These are phyloP conservation scores for Oscheius sp. DNA, from an alignment of 2,888 invertebrate species.

Conservation along the genomic window DNA sequence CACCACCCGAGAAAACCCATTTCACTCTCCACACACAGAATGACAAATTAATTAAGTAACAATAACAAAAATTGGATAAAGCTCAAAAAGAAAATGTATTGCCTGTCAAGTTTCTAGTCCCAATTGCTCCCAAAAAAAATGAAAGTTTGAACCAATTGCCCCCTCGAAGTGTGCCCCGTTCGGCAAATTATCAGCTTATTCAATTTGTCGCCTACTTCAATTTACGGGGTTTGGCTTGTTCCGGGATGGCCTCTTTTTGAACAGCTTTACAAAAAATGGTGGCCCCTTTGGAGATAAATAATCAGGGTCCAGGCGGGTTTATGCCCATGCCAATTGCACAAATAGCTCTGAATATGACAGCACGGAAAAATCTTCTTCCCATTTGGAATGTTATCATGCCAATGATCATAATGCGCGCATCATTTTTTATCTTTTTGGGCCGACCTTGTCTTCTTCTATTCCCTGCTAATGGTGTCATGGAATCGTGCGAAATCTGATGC, in stretches of 20 bases:
- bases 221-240: background rate
- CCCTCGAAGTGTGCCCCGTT: constrained; percentile 18
- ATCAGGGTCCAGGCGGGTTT: no score
- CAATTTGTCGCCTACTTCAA: constrained; percentile 32
- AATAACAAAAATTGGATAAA: constrained; percentile 6
- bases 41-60: constrained; percentile 13
- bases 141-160: no score
- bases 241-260: background rate
- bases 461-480: constrained; percentile 26
- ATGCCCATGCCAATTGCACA: constrained; percentile 6
- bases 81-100: background rate
- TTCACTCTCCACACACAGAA: background rate
- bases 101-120: background rate
- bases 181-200: constrained; percentile 34
- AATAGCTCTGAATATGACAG: background rate
- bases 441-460: background rate
- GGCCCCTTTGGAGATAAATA: background rate
- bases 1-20: background rate
- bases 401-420: background rate
- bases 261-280: constrained; percentile 2
- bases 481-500: constrained; percentile 23
- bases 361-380: background rate
- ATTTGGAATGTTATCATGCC: background rate
- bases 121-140: no score
- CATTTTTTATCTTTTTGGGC: background rate